A percentile compares a stretch with the other conserved stretches of the same genome.
Conservation (phyloP, 2,113 vertebrate genomes). For the Notothenia coriiceps region DNA sequence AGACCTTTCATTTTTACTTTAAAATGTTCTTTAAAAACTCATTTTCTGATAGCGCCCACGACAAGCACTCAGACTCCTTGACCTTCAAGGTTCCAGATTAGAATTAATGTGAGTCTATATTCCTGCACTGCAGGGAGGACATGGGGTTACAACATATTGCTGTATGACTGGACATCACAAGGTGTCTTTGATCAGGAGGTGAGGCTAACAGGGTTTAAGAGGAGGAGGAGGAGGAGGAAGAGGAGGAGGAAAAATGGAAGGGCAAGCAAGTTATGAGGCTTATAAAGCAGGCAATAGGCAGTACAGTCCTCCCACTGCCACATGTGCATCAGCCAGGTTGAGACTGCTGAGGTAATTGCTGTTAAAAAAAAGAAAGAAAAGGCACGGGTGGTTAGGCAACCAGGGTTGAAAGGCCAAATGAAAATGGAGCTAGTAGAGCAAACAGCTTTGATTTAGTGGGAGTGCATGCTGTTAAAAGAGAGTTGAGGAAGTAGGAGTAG, state of each 20-base stretch:
- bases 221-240: constrained; percentile 7
- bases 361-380: neutral
- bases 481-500: constrained; percentile 9
- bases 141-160: constrained; percentile 47
- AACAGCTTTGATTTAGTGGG: constrained; percentile 22
- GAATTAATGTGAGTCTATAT: constrained; percentile 55
- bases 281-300: constrained; percentile 64
- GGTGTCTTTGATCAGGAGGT: constrained; percentile 78
- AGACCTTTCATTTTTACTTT: constrained; percentile 16
- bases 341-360: constrained; percentile 11
- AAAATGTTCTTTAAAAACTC: constrained; percentile 41
- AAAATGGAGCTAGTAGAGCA: constrained; percentile 1
- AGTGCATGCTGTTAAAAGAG: constrained; percentile 22
- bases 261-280: constrained; percentile 40
- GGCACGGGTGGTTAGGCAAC: constrained; percentile 5
- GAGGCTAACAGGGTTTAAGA: constrained; percentile 59
- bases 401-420: constrained; percentile 30
- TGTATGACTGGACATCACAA: constrained; percentile 70
- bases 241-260: constrained; percentile 31
- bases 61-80: neutral
- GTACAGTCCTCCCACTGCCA: constrained; percentile 10
- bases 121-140: constrained; percentile 48
- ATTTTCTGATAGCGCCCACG: constrained; percentile 55
- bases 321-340: constrained; percentile 25
- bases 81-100: constrained; percentile 53